Evolutionary conservation across 1,140 invertebrate genomes (phyloP), one percentile per base, ranked within the genome.

Genomic region (Sycophila sp.): DNA sequence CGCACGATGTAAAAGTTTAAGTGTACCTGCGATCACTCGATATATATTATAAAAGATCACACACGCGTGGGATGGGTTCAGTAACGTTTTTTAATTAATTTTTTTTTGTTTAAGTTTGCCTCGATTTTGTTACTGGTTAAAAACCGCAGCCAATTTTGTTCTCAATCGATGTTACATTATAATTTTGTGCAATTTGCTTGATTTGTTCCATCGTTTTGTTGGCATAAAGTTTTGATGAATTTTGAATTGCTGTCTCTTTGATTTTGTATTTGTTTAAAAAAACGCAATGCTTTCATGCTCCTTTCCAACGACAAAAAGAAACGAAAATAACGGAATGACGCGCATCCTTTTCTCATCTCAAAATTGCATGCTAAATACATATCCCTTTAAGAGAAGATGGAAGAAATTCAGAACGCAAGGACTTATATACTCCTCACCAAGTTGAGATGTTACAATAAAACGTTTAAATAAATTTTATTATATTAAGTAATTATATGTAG

Each of bases 41-140:
- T n/a, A n/a, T 51, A 51, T 51, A 51, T 51, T 24, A 51, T 51
- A 53, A 30, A 42, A 60, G 22, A 60, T 45, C 13, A 17, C 19
- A 38, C 13, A 8, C 4, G 24, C 56, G 34, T 40, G 38, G 38
- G 2, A 26, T 30, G 24, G 58, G 34, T 22, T 58, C 11, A 26
- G 11, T 32, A 15, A 26, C 11, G 15, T 40, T 15, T 28, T 42
- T 19, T 38, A 1, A 19, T 36, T 38, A 58, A 2, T 38, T 36
- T 58, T 13, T n/a, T 56, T 56, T n/a, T 56, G n/a, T 17, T 30
- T 55, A 32, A 10, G 7, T 34, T 30, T 30, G 24, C 45, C 28
- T 2, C 13, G n/a, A n/a, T n/a, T n/a, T n/a, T 53, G 13, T 47
- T n/a, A 22, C 38, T 47, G n/a, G n/a, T n/a, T n/a, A n/a, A n/a